Evolutionary conservation across 1,140 invertebrate genomes (phyloP).

Genomic region (Drosophila kanapiae): DNA sequence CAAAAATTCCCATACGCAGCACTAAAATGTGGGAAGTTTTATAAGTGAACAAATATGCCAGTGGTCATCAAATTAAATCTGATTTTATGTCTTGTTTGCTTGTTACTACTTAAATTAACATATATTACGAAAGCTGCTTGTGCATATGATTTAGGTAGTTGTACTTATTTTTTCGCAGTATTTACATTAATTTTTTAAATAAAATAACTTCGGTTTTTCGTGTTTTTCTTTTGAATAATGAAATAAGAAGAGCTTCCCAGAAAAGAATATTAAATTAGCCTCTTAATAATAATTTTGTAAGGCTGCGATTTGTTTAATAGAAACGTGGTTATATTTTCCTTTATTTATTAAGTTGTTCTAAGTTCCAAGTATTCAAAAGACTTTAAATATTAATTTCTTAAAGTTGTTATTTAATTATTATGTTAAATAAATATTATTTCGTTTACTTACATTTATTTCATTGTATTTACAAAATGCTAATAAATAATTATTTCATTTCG

Average conservation of each 20-base stretch:
- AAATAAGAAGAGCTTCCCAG: background rate
- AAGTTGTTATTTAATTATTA: background rate
- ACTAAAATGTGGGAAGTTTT: slow-evolving; percentile 5
- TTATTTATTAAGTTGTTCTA: no score
- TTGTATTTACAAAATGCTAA: background rate
- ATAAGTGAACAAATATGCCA: background rate
- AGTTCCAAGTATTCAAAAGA: no score
- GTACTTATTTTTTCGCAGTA: background rate
- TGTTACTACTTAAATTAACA: background rate
- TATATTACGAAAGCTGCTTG: background rate
- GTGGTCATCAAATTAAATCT: background rate
- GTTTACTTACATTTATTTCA: background rate
- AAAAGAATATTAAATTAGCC: no score
- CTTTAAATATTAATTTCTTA: no score
- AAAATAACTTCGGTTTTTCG: background rate
- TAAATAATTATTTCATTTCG: background rate
- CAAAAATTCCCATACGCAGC: background rate
- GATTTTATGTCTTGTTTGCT: background rate
- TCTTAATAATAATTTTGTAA: no score
- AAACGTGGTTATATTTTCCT: no score
- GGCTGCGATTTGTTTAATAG: no score
- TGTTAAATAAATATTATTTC: background rate
- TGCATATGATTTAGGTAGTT: background rate
- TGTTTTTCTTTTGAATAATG: background rate
- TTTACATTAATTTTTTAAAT: background rate